Conservation (phyloP, 2,797 vertebrate genomes). For the Syngnathus rostellatus region DNA sequence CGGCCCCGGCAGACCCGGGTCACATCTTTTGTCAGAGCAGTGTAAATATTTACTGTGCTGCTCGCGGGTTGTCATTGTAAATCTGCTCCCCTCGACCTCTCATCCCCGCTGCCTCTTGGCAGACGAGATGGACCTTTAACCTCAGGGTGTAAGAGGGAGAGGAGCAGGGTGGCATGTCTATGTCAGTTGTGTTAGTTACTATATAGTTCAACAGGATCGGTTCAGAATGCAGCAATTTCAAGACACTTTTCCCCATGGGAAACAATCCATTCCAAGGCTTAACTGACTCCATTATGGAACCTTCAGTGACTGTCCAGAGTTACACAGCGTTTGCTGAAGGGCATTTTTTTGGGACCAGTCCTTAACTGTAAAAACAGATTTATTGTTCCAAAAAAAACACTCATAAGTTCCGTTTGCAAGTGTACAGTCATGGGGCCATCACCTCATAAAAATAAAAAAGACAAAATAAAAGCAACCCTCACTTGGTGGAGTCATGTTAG, state of each 20-base stretch:
- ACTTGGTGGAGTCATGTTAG: no score
- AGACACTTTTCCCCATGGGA: neutral
- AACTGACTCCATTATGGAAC: neutral
- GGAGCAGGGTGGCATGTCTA: slow-evolving; percentile 39
- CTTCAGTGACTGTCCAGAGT: neutral
- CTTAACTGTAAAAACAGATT: neutral
- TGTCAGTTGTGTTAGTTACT: slow-evolving; percentile 20
- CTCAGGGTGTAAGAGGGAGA: slow-evolving; percentile 53
- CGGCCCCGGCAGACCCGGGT: slow-evolving; percentile 42
- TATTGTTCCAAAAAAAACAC: neutral
- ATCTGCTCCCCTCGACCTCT: slow-evolving; percentile 44
- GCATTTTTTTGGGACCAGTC: neutral
- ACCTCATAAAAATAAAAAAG: neutral
- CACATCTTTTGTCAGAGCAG: slow-evolving; percentile 61
- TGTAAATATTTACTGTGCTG: slow-evolving; percentile 68
- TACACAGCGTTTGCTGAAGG: neutral
- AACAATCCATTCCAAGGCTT: neutral
- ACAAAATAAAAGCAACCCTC: no score
- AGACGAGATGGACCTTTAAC: slow-evolving; percentile 60
- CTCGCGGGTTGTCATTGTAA: slow-evolving; percentile 60
- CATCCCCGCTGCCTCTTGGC: slow-evolving; percentile 44
- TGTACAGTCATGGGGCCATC: neutral
- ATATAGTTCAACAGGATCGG: slow-evolving; percentile 4
- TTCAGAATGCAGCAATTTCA: neutral
- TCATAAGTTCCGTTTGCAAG: no score